Base-by-base conservation (phyloP, 2,888 invertebrate species). In the Antheraea yamamai region DNA sequence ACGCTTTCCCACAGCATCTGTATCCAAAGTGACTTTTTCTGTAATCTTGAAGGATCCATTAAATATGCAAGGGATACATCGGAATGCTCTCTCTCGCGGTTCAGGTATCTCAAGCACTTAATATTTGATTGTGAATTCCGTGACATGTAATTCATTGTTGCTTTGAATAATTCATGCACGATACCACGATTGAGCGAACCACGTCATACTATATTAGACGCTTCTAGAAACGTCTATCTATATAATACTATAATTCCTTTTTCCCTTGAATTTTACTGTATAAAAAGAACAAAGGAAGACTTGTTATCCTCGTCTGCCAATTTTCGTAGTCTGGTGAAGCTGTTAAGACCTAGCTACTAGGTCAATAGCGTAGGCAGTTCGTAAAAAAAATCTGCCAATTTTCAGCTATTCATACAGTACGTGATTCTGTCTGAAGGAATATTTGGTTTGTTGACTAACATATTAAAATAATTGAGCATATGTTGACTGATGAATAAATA, bases 1-100 rank as follows among this genome's bases (percentile, higher is more conserved):
- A 12, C 20, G 20, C 72, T 61, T 75, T 75, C 74, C 74, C 74
- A 75, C 72, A 61, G 74, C 71, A 75, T 75, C 23, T 70, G 61
- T 72, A 51, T 64, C 26, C 30, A 73, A 55, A 87, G 85, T 82
- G 85, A 81, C 82, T 85, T 86, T 87, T 86, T 88, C 84, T 84
- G 87, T 88, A 84, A 86, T 84, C 85, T 86, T 84, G 81, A 85
- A 84, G 84, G 82, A 81, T 83, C 81, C 81, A 88, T 91, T 81
- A 88, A 90, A 88, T 88, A 90, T 90, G 85, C 88, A 90, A 78
- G 30, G 30, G 75, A 55, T 73, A 89, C 90, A 89, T 74, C 74
- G 87, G 83, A 90, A 90, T 76, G 87, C 89, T 88, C 82, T 88
- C 78, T 70, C 70, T 70, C 39, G 39, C 70, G 70, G 39, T n/a